Percentiles rank a stretch among this genome's conserved stretches.
These are phyloP conservation scores for Origma solitaria DNA, from an alignment of 2,113 vertebrate genomes.

Conservation along the genomic window DNA sequence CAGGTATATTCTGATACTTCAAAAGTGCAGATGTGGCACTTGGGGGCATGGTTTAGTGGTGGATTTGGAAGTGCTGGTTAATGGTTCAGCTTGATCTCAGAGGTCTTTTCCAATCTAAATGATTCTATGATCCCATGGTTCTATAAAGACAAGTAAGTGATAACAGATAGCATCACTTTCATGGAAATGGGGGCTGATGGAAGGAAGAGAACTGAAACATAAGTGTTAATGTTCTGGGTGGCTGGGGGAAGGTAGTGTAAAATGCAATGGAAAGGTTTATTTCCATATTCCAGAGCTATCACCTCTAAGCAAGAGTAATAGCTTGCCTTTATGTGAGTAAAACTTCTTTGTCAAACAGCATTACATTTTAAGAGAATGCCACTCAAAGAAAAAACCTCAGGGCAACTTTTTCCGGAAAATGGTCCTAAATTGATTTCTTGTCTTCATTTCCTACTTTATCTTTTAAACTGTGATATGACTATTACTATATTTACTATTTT, in stretches of 20 bases:
- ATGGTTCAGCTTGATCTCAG: neutral
- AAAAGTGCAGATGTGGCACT: neutral
- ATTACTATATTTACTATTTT: neutral
- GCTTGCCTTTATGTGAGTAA: neutral
- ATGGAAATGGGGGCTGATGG: neutral
- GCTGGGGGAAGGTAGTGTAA: neutral
- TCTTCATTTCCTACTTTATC: neutral
- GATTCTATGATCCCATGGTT: neutral
- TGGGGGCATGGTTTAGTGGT: neutral
- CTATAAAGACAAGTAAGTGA: neutral
- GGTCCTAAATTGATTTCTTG: neutral
- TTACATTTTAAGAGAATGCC: neutral
- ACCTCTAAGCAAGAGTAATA: neutral
- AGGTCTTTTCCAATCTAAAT: neutral
- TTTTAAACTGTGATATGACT: neutral
- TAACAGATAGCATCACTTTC: neutral
- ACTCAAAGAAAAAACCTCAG: neutral
- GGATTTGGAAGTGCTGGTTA: neutral
- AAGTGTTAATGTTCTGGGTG: neutral
- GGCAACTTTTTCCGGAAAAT: neutral
- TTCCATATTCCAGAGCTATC: neutral
- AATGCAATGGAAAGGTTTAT: neutral
- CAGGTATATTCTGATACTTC: neutral
- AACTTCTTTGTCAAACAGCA: neutral
- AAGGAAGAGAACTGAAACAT: neutral